phyloP scores from a whole-genome alignment of 1,140 invertebrate species.

The Anastrepha obliqua region DNA sequence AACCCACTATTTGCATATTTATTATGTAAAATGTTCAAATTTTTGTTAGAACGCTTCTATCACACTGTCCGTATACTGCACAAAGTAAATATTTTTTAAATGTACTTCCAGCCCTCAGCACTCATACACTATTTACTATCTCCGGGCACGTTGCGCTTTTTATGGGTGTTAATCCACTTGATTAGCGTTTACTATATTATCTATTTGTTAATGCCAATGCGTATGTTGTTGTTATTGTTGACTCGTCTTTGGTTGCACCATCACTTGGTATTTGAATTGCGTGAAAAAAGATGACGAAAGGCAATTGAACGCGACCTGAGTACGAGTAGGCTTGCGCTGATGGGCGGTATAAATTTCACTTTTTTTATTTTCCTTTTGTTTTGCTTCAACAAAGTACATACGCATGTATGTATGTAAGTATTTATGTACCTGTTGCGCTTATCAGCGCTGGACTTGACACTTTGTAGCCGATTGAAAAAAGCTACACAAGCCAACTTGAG shows the following conservation, averaged over 20 bases:
- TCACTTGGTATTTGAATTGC: neutral
- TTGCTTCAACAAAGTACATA: neutral
- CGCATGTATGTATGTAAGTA: neutral
- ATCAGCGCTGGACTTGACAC: constrained; percentile 5
- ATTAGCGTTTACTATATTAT: neutral
- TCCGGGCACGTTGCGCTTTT: neutral
- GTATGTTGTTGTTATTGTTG: neutral
- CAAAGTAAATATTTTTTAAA: too few species aligned
- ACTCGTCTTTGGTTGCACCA: neutral
- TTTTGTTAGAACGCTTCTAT: too few species aligned
- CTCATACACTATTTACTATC: neutral
- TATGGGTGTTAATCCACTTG: constrained; percentile 30
- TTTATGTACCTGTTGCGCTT: constrained; percentile 21
- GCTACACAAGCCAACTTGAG: constrained; percentile 6
- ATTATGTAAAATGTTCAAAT: too few species aligned
- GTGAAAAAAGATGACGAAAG: neutral
- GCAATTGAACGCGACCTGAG: neutral
- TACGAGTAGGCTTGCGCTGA: neutral
- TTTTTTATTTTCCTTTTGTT: neutral
- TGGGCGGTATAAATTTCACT: constrained; percentile 48
- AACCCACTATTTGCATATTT: too few species aligned
- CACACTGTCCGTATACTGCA: too few species aligned
- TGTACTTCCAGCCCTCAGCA: neutral
- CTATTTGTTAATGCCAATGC: neutral
- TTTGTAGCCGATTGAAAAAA: constrained; percentile 1